These are phyloP conservation scores for Menidia menidia DNA, from an alignment of 2,797 vertebrate genomes.

Conservation along the genomic window DNA sequence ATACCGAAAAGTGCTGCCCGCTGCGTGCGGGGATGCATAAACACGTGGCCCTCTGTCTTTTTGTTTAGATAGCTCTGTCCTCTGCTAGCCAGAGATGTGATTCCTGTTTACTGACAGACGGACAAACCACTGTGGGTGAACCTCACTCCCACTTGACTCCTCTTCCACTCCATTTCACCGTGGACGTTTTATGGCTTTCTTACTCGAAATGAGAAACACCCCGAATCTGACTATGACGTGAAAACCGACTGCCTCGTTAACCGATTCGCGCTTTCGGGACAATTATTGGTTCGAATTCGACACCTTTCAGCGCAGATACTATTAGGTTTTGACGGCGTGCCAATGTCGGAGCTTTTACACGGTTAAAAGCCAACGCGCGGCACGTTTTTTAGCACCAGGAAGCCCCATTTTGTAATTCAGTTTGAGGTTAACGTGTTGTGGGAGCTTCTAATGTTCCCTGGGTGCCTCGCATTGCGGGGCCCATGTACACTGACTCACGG, in stretches of 20 bases:
- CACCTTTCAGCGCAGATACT: conserved; percentile 16
- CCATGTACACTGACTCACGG: neutral
- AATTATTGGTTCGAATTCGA: conserved; percentile 32
- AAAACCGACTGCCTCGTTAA: conserved; percentile 25
- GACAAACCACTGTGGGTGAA: neutral
- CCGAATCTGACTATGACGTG: conserved; percentile 5
- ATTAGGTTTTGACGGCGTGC: conserved; percentile 21
- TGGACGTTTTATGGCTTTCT: neutral
- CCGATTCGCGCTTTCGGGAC: conserved; percentile 16
- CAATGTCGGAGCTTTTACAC: conserved; percentile 32
- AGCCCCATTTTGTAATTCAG: conserved; percentile 26
- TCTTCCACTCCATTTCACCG: neutral
- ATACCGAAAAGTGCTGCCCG: neutral
- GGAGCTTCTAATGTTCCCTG: conserved; percentile 5
- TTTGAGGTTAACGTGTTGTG: conserved; percentile 18
- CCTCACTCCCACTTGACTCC: neutral
- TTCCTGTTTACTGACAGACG: neutral
- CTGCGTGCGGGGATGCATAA: neutral
- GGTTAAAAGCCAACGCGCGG: neutral
- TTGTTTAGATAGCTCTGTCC: neutral
- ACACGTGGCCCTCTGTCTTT: neutral
- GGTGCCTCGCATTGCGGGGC: neutral
- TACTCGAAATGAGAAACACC: conserved; percentile 11
- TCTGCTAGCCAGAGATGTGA: neutral
- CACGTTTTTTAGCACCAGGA: conserved; percentile 12